Evolutionary conservation across 1,140 invertebrate genomes (phyloP).

Genomic region (Arion vulgaris): DNA sequence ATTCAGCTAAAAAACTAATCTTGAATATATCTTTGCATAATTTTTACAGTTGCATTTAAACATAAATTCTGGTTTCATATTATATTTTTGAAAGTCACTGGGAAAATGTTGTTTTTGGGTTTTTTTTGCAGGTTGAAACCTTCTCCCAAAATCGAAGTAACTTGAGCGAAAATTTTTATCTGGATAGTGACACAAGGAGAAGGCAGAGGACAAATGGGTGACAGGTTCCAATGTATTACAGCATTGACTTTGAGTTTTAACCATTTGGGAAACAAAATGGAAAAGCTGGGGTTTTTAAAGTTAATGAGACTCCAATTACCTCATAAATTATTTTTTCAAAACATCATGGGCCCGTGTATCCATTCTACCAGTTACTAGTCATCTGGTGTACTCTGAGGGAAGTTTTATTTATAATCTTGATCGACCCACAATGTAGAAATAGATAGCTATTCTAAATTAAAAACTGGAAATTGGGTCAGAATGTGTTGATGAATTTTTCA

Average conservation of each 20-base stretch:
- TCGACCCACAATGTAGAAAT: too few relatives aligned
- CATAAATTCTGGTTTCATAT: too few relatives aligned
- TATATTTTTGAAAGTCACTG: neutral
- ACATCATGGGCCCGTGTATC: neutral
- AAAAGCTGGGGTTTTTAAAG: constrained; percentile 47
- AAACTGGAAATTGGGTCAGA: too few relatives aligned
- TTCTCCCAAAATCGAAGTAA: constrained; percentile 51
- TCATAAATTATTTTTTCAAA: constrained; percentile 48
- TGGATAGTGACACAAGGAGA: constrained; percentile 61
- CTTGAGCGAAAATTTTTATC: constrained; percentile 69
- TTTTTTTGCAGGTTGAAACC: constrained; percentile 5
- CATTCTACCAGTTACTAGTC: constrained; percentile 10
- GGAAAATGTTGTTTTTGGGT: neutral
- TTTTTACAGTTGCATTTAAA: too few relatives aligned
- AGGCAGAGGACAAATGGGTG: constrained; percentile 60
- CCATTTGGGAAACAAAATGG: constrained; percentile 48
- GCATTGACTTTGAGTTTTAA: constrained; percentile 61
- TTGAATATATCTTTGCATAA: too few relatives aligned
- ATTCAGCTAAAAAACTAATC: too few relatives aligned
- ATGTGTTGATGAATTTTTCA: too few relatives aligned
- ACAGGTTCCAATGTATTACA: constrained; percentile 63
- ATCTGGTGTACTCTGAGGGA: constrained; percentile 13
- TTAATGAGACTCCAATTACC: constrained; percentile 47
- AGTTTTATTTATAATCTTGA: neutral
- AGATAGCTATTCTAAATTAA: too few relatives aligned